These are phyloP conservation scores for Trichopria drosophilae DNA, from an alignment of 2,888 invertebrate species.

Conservation along the genomic window DNA sequence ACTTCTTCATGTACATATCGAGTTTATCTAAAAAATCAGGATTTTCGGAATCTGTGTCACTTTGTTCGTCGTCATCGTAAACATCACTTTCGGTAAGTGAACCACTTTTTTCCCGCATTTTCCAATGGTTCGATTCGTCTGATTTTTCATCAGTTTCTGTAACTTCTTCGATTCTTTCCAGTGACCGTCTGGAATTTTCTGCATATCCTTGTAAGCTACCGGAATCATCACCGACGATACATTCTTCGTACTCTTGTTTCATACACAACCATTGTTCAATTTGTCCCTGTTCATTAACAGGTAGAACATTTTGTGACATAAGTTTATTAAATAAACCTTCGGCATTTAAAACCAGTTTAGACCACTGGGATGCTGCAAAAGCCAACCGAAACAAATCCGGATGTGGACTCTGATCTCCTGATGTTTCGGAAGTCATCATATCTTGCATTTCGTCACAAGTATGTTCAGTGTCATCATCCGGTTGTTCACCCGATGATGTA, in stretches of 20 bases:
- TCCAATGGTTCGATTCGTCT: too few species aligned
- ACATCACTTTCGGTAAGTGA: constrained; percentile 58
- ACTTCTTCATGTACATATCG: constrained; percentile 72
- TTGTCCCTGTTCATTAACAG: constrained; percentile 74
- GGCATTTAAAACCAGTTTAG: constrained; percentile 80
- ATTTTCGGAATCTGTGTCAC: constrained; percentile 63
- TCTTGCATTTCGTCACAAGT: constrained; percentile 51
- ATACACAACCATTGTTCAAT: constrained; percentile 81
- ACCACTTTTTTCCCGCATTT: constrained; percentile 55
- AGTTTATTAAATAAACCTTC: constrained; percentile 81
- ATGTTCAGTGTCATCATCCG: constrained; percentile 51
- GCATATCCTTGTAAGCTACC: constrained; percentile 55
- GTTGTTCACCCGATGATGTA: constrained; percentile 30
- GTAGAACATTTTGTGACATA: constrained; percentile 70
- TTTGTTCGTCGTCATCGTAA: constrained; percentile 60
- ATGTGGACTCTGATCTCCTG: constrained; percentile 51
- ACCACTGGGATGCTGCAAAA: constrained; percentile 81
- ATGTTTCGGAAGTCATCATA: constrained; percentile 52
- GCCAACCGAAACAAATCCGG: constrained; percentile 71
- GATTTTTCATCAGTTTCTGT: too few species aligned
- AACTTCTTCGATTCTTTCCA: constrained; percentile 64
- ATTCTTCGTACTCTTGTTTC: constrained; percentile 86
- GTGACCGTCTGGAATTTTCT: constrained; percentile 61
- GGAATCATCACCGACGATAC: constrained; percentile 65
- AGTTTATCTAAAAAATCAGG: constrained; percentile 73